Evolutionary conservation across 1,140 invertebrate species (phyloP).

Genomic region (Pollicipes pollicipes): DNA sequence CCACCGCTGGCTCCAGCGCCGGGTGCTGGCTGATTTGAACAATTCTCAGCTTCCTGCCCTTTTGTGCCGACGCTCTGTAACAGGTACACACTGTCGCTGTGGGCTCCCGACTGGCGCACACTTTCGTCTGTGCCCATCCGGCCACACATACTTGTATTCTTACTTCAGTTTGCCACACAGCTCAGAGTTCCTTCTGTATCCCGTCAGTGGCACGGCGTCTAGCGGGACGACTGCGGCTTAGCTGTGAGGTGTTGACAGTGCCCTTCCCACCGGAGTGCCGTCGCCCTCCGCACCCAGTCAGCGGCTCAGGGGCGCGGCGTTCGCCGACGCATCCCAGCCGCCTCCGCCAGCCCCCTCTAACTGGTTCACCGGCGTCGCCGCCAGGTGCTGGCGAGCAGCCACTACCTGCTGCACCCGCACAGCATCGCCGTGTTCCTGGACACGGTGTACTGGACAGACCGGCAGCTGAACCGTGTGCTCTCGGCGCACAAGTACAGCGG

Average conservation of each 20-base stretch:
- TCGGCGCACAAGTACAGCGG: conserved; percentile 74
- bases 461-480: conserved; percentile 57
- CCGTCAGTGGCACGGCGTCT: conserved; percentile 4
- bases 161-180: background rate
- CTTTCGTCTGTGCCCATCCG: too few relatives aligned
- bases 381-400: conserved; percentile 55
- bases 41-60: background rate
- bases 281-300: too few relatives aligned
- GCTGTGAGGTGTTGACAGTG: too few relatives aligned
- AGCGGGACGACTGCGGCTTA: too few relatives aligned
- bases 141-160: background rate
- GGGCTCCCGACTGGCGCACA: too few relatives aligned
- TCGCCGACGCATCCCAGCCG: too few relatives aligned
- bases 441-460: conserved; percentile 89
- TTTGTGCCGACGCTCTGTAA: too few relatives aligned
- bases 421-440: conserved; percentile 66
- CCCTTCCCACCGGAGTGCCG: too few relatives aligned
- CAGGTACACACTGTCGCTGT: too few relatives aligned
- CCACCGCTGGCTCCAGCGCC: conserved; percentile 13
- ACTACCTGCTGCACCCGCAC: conserved; percentile 88
- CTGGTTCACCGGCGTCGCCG: conserved; percentile 35
- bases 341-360: conserved; percentile 23
- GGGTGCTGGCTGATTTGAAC: background rate
- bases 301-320: too few relatives aligned
- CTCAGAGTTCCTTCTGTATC: background rate